phyloP scores from a whole-genome alignment of 2,797 vertebrate genomes.

The Lepilemur septentrionalis region DNA sequence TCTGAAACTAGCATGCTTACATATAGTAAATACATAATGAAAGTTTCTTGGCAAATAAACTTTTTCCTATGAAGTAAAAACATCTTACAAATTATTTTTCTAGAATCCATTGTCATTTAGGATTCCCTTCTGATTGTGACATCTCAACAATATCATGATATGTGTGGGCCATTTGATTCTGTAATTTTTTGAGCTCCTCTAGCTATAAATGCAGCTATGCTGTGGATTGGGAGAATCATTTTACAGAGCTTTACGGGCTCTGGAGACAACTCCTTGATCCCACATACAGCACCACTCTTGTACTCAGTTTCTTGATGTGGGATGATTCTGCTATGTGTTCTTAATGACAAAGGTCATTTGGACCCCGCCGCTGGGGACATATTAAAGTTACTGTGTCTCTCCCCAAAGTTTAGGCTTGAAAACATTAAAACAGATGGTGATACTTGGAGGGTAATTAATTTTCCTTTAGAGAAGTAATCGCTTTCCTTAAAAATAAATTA shows the following conservation, averaged over 20 bases:
- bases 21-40: neutral
- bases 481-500: conserved; percentile 78
- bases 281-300: neutral
- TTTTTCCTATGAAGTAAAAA: neutral
- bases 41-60: neutral
- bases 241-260: neutral
- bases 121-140: neutral
- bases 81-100: neutral
- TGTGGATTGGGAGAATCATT: neutral
- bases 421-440: conserved; percentile 76
- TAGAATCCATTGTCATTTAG: neutral
- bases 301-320: conserved; percentile 20
- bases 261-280: neutral
- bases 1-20: neutral
- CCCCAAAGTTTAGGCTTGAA: conserved; percentile 66
- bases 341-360: conserved; percentile 61
- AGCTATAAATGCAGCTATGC: neutral
- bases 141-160: neutral
- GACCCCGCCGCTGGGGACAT: neutral
- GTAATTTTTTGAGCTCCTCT: neutral
- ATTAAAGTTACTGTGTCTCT: conserved; percentile 65
- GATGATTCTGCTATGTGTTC: conserved; percentile 44
- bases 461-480: conserved; percentile 74
- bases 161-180: neutral
- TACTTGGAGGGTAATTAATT: conserved; percentile 77